A percentile compares a stretch with the other conserved stretches of the same genome.
Evolutionary conservation across 2,797 vertebrate species (phyloP).

Genomic region (Pteropus rufus): DNA sequence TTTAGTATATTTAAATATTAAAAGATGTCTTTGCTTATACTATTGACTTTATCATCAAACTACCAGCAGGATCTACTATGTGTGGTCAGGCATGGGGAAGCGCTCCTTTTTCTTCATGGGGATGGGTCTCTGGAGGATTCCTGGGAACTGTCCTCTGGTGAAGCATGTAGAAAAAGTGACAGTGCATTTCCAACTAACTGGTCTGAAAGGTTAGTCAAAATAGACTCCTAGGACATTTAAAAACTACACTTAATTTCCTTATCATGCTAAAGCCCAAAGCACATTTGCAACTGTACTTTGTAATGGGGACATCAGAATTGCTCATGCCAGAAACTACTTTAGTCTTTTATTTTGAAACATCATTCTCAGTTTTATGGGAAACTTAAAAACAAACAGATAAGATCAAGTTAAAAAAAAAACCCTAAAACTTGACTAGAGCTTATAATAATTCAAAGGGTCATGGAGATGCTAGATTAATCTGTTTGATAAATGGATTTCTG

Average conservation of each 20-base stretch:
- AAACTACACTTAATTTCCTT: conserved; percentile 19
- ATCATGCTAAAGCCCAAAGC: conserved; percentile 12
- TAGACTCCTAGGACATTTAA: background rate
- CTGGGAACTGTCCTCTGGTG: conserved; percentile 66
- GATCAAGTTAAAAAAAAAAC: background rate
- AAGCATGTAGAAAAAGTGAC: conserved; percentile 80
- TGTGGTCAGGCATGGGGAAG: background rate
- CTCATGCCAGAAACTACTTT: background rate
- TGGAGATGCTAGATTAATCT: conserved; percentile 15
- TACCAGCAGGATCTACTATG: conserved; percentile 23
- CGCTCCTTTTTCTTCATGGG: conserved; percentile 37
- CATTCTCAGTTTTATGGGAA: conserved; percentile 12
- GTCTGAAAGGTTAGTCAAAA: background rate
- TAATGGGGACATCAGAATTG: conserved; percentile 7
- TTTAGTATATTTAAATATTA: conserved; percentile 1
- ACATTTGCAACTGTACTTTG: conserved; percentile 37
- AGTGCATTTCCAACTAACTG: conserved; percentile 84
- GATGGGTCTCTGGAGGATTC: conserved; percentile 3
- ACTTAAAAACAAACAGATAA: conserved; percentile 1
- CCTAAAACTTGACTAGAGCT: conserved; percentile 15
- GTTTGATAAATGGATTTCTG: conserved; percentile 6
- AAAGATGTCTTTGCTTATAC: conserved; percentile 20
- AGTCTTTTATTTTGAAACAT: conserved; percentile 41
- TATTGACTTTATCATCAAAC: background rate
- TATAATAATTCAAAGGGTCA: conserved; percentile 34